A percentile compares a stretch with the other conserved stretches of the same genome.
Conservation (phyloP, 2,797 vertebrate genomes). For the Enoplosus armatus region DNA sequence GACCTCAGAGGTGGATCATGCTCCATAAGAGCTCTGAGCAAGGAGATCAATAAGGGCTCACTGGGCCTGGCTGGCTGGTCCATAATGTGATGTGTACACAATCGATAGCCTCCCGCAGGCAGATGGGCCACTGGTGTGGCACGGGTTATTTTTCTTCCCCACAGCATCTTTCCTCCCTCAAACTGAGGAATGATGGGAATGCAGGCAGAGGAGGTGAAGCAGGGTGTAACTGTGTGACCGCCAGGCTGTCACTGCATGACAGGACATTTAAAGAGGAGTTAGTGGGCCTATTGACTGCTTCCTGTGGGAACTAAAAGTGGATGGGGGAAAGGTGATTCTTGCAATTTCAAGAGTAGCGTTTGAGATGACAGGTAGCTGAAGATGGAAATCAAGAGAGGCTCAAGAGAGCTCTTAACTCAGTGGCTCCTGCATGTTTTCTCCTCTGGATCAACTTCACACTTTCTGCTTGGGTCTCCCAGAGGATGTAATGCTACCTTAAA, state of each 20-base stretch:
- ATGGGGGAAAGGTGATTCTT: constrained; percentile 39
- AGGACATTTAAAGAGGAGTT: constrained; percentile 65
- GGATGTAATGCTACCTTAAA: constrained; percentile 38
- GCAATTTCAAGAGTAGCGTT: constrained; percentile 47
- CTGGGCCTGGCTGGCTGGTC: constrained; percentile 68
- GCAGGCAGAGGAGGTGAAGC: constrained; percentile 19
- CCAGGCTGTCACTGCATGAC: constrained; percentile 62
- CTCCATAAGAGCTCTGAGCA: constrained; percentile 66
- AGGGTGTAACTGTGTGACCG: constrained; percentile 41
- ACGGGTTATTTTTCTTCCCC: constrained; percentile 58
- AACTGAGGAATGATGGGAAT: constrained; percentile 25
- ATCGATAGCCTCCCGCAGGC: constrained; percentile 74
- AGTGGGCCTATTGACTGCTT: constrained; percentile 43
- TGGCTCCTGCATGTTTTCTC: constrained; percentile 18
- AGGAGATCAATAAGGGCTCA: constrained; percentile 74
- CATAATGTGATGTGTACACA: constrained; percentile 78
- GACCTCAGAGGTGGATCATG: constrained; percentile 67
- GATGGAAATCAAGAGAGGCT: constrained; percentile 53
- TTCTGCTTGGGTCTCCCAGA: constrained; percentile 19
- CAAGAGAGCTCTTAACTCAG: constrained; percentile 51
- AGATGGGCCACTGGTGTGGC: constrained; percentile 57
- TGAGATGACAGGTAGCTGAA: constrained; percentile 53
- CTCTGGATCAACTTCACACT: constrained; percentile 47
- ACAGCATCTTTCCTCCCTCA: constrained; percentile 6
- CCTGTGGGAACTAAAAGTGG: constrained; percentile 30